Conservation (phyloP, 2,888 invertebrate genomes). For the Cryptocephalus moraei region DNA sequence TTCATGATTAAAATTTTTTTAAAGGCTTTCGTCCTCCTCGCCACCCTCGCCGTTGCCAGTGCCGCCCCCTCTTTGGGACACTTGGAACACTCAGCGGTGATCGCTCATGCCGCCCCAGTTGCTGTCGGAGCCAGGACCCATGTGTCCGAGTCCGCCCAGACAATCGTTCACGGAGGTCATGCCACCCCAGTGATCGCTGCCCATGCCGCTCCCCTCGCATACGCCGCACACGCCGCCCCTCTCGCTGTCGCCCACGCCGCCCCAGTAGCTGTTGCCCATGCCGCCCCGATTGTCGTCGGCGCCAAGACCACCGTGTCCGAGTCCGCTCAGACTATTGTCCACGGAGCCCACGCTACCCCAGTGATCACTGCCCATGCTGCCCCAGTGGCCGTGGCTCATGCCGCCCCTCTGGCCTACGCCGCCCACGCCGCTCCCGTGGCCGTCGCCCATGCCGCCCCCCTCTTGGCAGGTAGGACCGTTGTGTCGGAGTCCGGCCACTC, state of each 20-base stretch:
- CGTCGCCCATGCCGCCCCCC: conserved; percentile 12
- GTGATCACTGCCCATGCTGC: conserved; percentile 7
- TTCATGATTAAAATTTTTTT: no score
- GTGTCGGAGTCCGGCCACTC: conserved; percentile 23
- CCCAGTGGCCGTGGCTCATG: conserved; percentile 8
- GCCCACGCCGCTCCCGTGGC: conserved; percentile 1
- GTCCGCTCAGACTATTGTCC: conserved; percentile 22
- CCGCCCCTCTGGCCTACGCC: conserved; percentile 11
- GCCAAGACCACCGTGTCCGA: conserved; percentile 23
- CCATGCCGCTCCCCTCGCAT: not conserved
- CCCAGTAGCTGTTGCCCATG: conserved; percentile 8
- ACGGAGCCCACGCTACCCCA: conserved; percentile 3
- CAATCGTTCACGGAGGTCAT: conserved; percentile 3
- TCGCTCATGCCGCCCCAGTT: not conserved
- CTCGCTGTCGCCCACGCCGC: conserved; percentile 17
- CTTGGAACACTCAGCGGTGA: no score
- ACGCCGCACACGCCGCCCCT: not conserved
- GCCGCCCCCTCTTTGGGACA: not conserved
- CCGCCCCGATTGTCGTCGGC: conserved; percentile 20
- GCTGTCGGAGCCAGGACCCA: not conserved
- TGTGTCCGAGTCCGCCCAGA: not conserved
- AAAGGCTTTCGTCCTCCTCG: not conserved
- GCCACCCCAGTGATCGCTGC: conserved; percentile 4
- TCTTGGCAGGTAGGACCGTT: conserved; percentile 23
- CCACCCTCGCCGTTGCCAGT: not conserved